These are phyloP conservation scores for Acleris emargana DNA, from an alignment of 2,888 invertebrate genomes.

Conservation along the genomic window DNA sequence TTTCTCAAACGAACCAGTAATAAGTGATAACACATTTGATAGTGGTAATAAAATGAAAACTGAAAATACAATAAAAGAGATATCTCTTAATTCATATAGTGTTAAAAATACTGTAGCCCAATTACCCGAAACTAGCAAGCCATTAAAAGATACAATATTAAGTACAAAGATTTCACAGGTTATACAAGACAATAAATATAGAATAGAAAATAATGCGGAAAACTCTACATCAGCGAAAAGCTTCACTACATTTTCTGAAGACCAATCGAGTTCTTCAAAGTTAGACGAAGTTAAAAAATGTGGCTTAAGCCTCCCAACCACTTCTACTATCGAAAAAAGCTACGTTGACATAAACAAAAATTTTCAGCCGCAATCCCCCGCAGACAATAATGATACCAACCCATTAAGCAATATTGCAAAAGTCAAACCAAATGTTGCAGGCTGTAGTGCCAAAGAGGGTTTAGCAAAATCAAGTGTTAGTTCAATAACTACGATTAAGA, in stretches of 20 bases:
- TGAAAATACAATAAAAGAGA: background rate
- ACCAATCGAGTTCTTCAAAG: constrained; percentile 16
- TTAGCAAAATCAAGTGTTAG: background rate
- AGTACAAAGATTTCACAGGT: background rate
- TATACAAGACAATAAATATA: background rate
- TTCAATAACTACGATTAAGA: background rate
- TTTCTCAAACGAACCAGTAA: constrained; percentile 1
- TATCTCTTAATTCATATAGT: background rate
- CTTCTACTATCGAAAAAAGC: constrained; percentile 4
- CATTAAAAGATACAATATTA: background rate
- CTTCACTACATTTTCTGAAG: constrained; percentile 35
- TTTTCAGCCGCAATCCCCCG: background rate
- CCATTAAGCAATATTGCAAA: background rate
- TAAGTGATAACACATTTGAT: constrained; percentile 4
- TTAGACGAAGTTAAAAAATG: constrained; percentile 27
- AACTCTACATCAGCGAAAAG: background rate
- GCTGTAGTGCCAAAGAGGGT: constrained; percentile 1
- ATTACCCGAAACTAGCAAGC: constrained; percentile 1
- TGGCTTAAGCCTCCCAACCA: background rate
- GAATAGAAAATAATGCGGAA: background rate
- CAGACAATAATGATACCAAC: background rate
- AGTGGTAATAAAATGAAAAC: constrained; percentile 13
- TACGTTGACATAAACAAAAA: constrained; percentile 27
- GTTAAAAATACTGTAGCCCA: constrained; percentile 8
- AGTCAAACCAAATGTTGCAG: background rate